phyloP scores from a whole-genome alignment of 1,140 invertebrate species.

The Drosophila lini region DNA sequence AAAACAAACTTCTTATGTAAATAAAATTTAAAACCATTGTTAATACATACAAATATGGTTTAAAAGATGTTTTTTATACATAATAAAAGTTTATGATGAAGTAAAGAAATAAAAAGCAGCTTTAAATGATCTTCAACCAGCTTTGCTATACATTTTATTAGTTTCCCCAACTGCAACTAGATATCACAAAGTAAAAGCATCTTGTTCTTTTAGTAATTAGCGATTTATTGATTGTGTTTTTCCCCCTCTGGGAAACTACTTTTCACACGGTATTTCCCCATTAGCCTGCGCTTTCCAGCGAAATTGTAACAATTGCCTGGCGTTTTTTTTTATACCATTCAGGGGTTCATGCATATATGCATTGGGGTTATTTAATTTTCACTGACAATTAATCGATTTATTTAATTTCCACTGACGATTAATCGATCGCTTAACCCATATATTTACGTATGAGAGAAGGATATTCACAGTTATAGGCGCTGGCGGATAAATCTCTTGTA shows the following conservation, averaged over 20 bases:
- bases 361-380: conserved; percentile 3
- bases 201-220: neutral
- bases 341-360: conserved; percentile 18
- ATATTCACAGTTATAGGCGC: conserved; percentile 38
- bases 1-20: neutral
- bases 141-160: neutral
- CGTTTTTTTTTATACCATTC: neutral
- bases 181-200: neutral
- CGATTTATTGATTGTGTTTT: conserved; percentile 1
- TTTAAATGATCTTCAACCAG: neutral
- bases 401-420: neutral
- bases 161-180: neutral
- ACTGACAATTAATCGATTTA: conserved; percentile 18
- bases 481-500: conserved; percentile 25
- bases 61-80: neutral
- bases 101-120: neutral
- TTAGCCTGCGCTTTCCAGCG: conserved; percentile 4
- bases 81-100: neutral
- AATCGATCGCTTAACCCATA: conserved; percentile 29
- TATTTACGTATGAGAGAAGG: conserved; percentile 13
- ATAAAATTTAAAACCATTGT: neutral
- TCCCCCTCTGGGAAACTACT: neutral
- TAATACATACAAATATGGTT: neutral
- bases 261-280: conserved; percentile 40
- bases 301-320: conserved; percentile 2